Base-by-base conservation (phyloP, 2,113 vertebrate species). In the Sterrhoptilus dennistouni region DNA sequence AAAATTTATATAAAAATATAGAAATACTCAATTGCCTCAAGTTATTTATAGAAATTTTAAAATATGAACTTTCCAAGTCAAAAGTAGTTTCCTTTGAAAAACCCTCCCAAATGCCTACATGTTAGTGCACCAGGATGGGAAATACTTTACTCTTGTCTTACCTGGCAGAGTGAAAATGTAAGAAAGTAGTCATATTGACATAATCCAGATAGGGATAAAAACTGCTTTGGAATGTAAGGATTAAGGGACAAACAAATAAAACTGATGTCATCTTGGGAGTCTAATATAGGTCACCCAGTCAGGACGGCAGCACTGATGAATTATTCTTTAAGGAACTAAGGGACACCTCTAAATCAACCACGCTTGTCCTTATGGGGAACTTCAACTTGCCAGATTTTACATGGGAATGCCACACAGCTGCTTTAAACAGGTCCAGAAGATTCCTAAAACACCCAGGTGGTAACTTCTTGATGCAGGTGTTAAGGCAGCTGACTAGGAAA, bases 231-330 rank as follows among this genome's bases (percentile, higher is more conserved):
- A 74, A 66, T 29, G 2, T 70, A 42, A 60, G 28, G n/a, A 60
- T 53, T 68, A 38, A 66, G 24, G 38, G 20, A 47, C 77, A 74
- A 36, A 52, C 36, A 66, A 50, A 65, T 44, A 57, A 65, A 81
- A 14, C 0, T 0, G 52, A 17, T 74, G 33, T 45, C 0, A 0
- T 68, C 4, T 14, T n/a, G 11, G 8, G 24, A 45, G 11, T 53
- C 38, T 66, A 45, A 50, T 66, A 25, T 21, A 75, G 28, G 13
- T 42, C 38, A 60, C 13, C 15, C 53, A 68, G 20, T 13, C 45
- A 60, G 9, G 24, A 82, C 40, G 24, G 25, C 28, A 18, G 68
- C 38, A 45, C 5, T 60, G 16, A 47, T 40, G 4, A 60, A 53
- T 60, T 60, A 14, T 53, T 45, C 23, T 74, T 82, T 45, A 45